Evolutionary conservation across 2,113 vertebrate genomes (phyloP), one percentile per base, ranked within the genome.

Genomic region (Nyctibius bracteatus): DNA sequence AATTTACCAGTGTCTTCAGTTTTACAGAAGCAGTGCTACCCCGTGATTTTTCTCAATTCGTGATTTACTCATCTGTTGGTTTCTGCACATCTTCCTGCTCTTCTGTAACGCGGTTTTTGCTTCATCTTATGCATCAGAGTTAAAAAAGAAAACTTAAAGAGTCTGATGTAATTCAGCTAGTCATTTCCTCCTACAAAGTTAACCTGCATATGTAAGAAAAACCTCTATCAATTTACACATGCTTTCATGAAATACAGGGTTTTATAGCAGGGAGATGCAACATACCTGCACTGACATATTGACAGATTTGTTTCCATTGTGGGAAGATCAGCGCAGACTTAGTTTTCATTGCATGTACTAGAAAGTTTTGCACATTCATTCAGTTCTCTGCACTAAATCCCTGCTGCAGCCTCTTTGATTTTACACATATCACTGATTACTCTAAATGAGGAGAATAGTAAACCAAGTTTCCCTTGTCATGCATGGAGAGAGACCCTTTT

Each of bases 41-140:
- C 43, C 1, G 9, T 54, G 54, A 91, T 92, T 93, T 92, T 94
- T 92, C 65, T 77, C 80, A 85, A 68, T 91, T 95, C 0, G 8
- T 87, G 85, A 85, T 87, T 71, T 88, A 86, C 63, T 87, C 52
- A 83, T 89, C 54, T 93, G 78, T 87, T 91, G 88, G 95, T 90
- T 94, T 92, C 82, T 90, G 55, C 74, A 86, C 27, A 77, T 79
- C 37, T 89, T 81, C 54, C 63, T 0, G 10, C n/a, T 87, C 9
- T 75, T 82, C 43, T 0, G 1, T 68, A 92, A 28, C 35, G 65
- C 19, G 80, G 67, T 6, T 94, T 87, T 58, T 79, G 16, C 59
- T 71, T 81, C 67, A 74, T 73, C 35, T 35, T 73, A 27, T 80
- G 31, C 31, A 62, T 71, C 44, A 74, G 30, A 84, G 37, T 78